These are phyloP conservation scores for Nycticebus coucang DNA, from an alignment of 2,113 vertebrate genomes.

Conservation along the genomic window DNA sequence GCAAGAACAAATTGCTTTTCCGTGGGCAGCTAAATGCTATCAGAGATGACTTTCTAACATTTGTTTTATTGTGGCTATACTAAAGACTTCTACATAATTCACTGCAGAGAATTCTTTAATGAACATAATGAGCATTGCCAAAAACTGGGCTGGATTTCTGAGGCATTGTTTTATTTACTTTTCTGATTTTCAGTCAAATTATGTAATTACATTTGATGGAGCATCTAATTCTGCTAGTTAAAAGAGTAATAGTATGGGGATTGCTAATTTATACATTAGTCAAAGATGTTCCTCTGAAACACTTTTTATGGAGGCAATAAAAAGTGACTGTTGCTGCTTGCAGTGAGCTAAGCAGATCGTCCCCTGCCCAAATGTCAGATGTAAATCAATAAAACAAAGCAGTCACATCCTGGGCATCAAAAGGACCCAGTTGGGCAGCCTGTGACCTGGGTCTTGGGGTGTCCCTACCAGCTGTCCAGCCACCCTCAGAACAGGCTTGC, in stretches of 20 bases:
- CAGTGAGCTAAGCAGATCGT: neutral
- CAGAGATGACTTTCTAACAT: conserved; percentile 35
- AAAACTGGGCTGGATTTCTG: neutral
- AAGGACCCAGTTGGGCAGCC: neutral
- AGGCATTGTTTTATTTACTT: conserved; percentile 28
- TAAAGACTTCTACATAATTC: neutral
- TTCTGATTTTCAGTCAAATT: conserved; percentile 1
- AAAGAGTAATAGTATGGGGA: neutral
- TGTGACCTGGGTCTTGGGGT: neutral
- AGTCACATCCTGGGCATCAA: too few species aligned
- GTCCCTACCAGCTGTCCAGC: neutral
- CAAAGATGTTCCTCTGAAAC: neutral
- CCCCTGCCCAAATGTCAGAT: neutral
- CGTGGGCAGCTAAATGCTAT: neutral
- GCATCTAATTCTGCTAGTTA: conserved; percentile 4
- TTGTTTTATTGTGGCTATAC: conserved; percentile 11
- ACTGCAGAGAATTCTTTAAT: neutral
- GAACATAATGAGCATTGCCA: neutral
- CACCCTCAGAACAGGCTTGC: neutral
- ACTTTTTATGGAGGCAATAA: neutral
- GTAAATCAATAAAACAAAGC: neutral
- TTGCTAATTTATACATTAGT: conserved; percentile 1
- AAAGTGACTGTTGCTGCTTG: neutral
- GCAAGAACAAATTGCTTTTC: conserved; percentile 20
- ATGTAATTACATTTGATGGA: neutral